Evolutionary conservation across 2,113 vertebrate species (phyloP), one percentile per base, ranked within the genome.

Genomic region (Otocyon megalotis): DNA sequence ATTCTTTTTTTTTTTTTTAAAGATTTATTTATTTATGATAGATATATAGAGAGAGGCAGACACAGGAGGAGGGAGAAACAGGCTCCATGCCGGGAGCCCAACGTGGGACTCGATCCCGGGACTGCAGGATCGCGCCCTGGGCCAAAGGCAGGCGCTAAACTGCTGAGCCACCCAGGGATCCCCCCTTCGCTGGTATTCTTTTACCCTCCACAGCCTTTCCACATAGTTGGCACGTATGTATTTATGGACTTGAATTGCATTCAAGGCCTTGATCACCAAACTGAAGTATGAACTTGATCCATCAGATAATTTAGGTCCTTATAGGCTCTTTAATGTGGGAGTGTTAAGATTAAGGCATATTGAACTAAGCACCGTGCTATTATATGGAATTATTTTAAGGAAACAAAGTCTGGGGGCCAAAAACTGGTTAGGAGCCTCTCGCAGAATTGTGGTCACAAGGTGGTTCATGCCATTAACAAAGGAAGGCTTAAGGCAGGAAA

Each of bases 271-370:
- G 8, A 84, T 84, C 67, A 48, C 53, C 58, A 93, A 20, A 32
- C 60, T 79, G 32, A 96, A 69, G 30, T 53, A 9, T 80, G 93
- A 94, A 84, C n/a, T 83, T 71, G 50, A 92, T 79, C 26, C 17
- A 62, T 30, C 26, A 84, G 80, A 32, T 85, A 14, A 80, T 76
- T 72, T 85, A 72, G 56, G 83, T 89, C 22, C 22, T 92, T 85
- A 50, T 58, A 69, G 37, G 13, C 88, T 76, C 88, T 88, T 92
- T 82, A 35, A 35, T 82, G 19, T 74, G 87, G 56, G 37, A 72
- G 32, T 58, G 82, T 82, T 53, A 74, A 85, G 67, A 82, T 67
- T 35, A 84, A 82, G 6, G 20, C 0, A 0, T 77, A 4, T 62
- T 93, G 89, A 74, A 63, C 20, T 54, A 95, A 54, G 43, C 16